Base-by-base conservation (phyloP, 2,888 invertebrate species). In the Caenorhabditis virilis region DNA sequence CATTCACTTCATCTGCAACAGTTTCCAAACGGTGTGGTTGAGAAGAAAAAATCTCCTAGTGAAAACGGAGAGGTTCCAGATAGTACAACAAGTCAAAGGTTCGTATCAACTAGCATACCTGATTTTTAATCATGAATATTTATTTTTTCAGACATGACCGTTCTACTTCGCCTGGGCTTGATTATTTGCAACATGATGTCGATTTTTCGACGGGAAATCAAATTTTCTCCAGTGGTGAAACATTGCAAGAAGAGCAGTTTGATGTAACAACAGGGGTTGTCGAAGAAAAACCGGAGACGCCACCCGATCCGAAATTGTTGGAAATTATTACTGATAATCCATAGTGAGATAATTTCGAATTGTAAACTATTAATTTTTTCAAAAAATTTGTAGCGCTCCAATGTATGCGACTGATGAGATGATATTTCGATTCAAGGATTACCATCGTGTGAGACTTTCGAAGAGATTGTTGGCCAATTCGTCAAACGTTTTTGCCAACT, bases 31-130 rank as follows among this genome's bases (percentile, higher is more conserved):
- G 22, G 15, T 4, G 39, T 20, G 3, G 42, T 42, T 25, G 47
- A 48, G 15, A 16, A 13, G 20, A 48, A 48, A 22, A 20, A n/a
- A n/a, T n/a, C n/a, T n/a, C n/a, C n/a, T n/a, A n/a, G n/a, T n/a
- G 15, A 20, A 18, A 48, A 9, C 5, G 56, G 51, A 23, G 60
- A 60, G 16, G 46, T 47, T 18, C 60, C 65, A 5, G 65, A 65
- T 22, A 65, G 65, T 25, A 65, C 65, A 2, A 65, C 65, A 3
- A 51, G 52, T 51, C 64, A 64, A 36, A 27, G 63, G 63, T 63
- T 25, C 11, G 20, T 47, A 13, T 45, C 30, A n/a, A n/a, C n/a
- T n/a, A n/a, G n/a, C 30, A 38, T 6, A 9, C 1, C 45, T 27
- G 11, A n/a, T 27, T 30, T 26, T 2, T n/a, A 30, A 30, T 35